Evolutionary conservation across 2,113 vertebrate genomes (phyloP).

Genomic region (Centropristis striata): DNA sequence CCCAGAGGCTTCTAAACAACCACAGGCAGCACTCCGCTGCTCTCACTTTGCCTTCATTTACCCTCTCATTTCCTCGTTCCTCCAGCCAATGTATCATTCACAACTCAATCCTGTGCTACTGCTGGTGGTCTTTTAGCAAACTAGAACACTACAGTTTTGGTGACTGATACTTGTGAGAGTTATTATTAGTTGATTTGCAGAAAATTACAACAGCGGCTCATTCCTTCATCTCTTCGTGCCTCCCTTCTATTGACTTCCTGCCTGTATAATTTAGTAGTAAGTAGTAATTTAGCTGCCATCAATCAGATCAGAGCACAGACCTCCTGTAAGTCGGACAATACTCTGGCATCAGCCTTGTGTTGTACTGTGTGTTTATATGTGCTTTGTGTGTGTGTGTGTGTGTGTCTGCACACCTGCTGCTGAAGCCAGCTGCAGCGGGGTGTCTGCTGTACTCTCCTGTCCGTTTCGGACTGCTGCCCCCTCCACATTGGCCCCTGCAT

Average conservation of each 20-base stretch:
- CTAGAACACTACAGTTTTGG: not conserved
- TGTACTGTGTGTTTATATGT: not conserved
- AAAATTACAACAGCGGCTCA: not conserved
- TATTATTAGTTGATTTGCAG: not conserved
- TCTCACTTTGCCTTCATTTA: constrained; percentile 50
- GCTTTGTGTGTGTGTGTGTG: not conserved
- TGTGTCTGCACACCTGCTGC: constrained; percentile 90
- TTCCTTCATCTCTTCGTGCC: constrained; percentile 19
- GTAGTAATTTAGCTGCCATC: constrained; percentile 19
- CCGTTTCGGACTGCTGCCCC: constrained; percentile 91
- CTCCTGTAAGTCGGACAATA: not conserved
- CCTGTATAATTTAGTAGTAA: constrained; percentile 20
- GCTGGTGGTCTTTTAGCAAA: constrained; percentile 23
- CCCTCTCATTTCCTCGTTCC: constrained; percentile 48
- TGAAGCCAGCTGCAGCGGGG: constrained; percentile 95
- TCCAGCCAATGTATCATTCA: constrained; percentile 35
- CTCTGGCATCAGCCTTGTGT: constrained; percentile 24
- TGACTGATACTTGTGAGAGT: not conserved
- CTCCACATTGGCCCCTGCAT: constrained; percentile 95
- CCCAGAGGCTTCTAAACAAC: constrained; percentile 58
- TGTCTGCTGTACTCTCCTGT: constrained; percentile 94
- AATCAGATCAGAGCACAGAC: constrained; percentile 25
- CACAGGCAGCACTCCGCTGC: constrained; percentile 51
- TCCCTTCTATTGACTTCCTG: not conserved
- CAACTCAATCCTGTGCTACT: constrained; percentile 20